phyloP scores from a whole-genome alignment of 2,113 vertebrate genomes.

The Campylomormyrus tamandua region DNA sequence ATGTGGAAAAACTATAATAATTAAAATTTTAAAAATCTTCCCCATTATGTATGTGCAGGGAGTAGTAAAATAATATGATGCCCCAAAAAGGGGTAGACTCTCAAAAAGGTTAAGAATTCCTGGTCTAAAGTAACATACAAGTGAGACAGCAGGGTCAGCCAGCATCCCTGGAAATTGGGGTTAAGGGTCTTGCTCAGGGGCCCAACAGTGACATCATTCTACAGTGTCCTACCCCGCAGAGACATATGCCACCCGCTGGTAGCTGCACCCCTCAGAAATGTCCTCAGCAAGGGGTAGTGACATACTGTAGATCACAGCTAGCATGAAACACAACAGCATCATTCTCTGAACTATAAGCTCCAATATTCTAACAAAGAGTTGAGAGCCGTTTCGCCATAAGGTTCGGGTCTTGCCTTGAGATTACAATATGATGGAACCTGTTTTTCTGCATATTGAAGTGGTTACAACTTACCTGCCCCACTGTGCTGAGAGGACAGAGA shows the following conservation, averaged over 20 bases:
- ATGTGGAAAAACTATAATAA: background rate
- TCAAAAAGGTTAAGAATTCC: background rate
- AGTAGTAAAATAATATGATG: background rate
- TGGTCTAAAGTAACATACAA: background rate
- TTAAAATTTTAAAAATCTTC: background rate
- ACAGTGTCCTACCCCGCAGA: too few relatives aligned
- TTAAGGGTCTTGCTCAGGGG: too few relatives aligned
- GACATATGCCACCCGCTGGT: too few relatives aligned
- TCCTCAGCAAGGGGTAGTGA: background rate
- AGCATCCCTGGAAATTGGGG: background rate
- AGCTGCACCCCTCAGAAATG: too few relatives aligned
- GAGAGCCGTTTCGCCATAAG: background rate
- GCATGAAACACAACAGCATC: background rate
- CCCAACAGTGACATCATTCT: too few relatives aligned
- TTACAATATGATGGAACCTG: background rate
- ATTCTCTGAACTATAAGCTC: background rate
- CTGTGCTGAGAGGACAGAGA: constrained; percentile 70
- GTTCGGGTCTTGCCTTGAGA: background rate
- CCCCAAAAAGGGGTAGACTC: background rate
- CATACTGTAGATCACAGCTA: background rate
- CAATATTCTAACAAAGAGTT: background rate
- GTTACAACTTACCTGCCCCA: constrained; percentile 52
- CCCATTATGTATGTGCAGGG: background rate
- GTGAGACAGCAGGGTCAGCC: background rate
- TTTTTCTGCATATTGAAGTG: background rate